Percentiles rank a stretch among this genome's conserved stretches.
phyloP scores from a whole-genome alignment of 2,113 vertebrate genomes.

The Xyrauchen texanus region DNA sequence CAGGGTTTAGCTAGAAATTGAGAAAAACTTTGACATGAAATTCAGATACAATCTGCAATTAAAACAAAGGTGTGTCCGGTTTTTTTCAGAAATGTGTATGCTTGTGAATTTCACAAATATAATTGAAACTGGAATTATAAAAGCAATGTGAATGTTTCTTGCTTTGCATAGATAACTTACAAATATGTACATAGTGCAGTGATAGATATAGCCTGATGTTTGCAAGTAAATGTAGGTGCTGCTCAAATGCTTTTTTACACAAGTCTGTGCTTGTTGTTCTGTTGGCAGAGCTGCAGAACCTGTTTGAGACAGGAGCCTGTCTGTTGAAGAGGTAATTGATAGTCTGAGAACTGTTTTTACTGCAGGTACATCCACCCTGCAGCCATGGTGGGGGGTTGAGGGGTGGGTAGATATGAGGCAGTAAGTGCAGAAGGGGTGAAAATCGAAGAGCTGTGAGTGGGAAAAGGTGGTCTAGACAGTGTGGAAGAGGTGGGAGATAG shows the following conservation, averaged over 20 bases:
- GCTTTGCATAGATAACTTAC: too few species aligned
- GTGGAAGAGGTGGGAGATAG: slow-evolving; percentile 36
- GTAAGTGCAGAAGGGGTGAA: slow-evolving; percentile 22
- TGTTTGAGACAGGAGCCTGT: slow-evolving; percentile 49
- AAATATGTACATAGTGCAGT: neutral
- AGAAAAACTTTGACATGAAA: too few species aligned
- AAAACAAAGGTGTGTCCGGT: neutral
- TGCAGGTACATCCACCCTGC: slow-evolving; percentile 75
- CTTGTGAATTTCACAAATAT: neutral
- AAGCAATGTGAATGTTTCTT: neutral
- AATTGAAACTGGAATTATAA: neutral
- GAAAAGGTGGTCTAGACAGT: neutral
- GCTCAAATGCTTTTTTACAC: neutral
- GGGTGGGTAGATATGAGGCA: neutral
- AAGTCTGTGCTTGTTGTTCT: slow-evolving; percentile 49
- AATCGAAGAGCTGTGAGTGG: slow-evolving; percentile 11
- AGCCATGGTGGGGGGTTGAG: slow-evolving; percentile 39
- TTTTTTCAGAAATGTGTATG: neutral
- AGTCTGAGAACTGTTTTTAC: slow-evolving; percentile 73
- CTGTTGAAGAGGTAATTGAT: slow-evolving; percentile 74
- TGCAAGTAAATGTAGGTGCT: slow-evolving; percentile 17
- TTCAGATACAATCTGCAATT: neutral
- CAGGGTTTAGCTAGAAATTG: neutral
- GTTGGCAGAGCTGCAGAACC: slow-evolving; percentile 62
- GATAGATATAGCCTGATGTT: neutral